Evolutionary conservation across 2,797 vertebrate genomes (phyloP).

Genomic region (Lepilemur septentrionalis): DNA sequence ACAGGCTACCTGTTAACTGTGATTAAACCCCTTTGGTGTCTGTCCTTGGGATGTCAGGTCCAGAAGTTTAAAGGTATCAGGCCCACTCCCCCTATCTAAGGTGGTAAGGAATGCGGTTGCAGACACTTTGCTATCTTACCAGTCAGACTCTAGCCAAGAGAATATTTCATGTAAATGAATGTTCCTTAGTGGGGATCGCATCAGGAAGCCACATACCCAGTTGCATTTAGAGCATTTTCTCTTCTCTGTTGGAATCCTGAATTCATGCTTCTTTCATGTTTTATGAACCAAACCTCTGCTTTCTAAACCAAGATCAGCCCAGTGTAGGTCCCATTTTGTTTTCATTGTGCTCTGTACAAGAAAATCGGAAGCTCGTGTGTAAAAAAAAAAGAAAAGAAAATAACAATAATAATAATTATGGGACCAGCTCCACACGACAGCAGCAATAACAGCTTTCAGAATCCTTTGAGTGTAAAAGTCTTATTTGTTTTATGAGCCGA

Average conservation of each 20-base stretch:
- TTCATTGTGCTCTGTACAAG: not conserved
- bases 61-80: not conserved
- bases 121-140: not conserved
- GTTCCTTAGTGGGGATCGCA: not conserved
- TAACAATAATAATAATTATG: constrained; percentile 82
- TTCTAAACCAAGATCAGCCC: constrained; percentile 37
- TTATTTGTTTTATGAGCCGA: constrained; percentile 83
- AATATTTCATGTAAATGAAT: not conserved
- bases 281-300: constrained; percentile 19
- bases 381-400: constrained; percentile 72
- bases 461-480: constrained; percentile 77
- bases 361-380: constrained; percentile 71
- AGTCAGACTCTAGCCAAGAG: not conserved
- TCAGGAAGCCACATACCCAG: not conserved
- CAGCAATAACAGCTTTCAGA: constrained; percentile 81
- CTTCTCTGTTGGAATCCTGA: not conserved
- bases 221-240: not conserved
- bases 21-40: not conserved
- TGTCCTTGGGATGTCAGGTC: not conserved
- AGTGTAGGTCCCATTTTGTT: constrained; percentile 21
- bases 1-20: not conserved
- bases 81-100: not conserved
- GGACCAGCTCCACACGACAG: constrained; percentile 70
- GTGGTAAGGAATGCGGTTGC: not conserved
- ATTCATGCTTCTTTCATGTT: not conserved